Base-by-base conservation (phyloP, 2,888 invertebrate genomes). In the Tromatobia lineatoria region DNA sequence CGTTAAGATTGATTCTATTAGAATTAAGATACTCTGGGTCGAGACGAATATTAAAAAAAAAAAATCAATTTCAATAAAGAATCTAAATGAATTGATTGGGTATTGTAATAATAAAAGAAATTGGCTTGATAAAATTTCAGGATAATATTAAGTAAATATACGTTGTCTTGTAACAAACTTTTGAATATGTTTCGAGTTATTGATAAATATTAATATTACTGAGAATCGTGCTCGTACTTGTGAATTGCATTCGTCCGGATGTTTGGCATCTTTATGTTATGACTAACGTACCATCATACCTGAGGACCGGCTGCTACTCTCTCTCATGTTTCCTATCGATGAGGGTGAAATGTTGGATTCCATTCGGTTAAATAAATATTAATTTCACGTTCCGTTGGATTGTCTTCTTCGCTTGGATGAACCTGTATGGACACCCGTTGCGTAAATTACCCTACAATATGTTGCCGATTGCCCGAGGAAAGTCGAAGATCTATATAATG, bases 361-460 rank as follows among this genome's bases (percentile, higher is more conserved):
- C 75, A 80, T 85, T 77, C 59, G 79, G 77, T 70, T 74, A 87
- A 82, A 91, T 91, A 91, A 91, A 92, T 92, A 91, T 92, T 91
- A 87, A 91, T 90, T 92, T 93, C 91, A 91, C 92, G 90, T 90
- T 85, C 89, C 90, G 89, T 82, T 90, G 91, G 85, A 69, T 89
- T 91, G 70, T 74, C 69, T 80, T 88, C 89, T 86, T 88, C 91
- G 89, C 90, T 75, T 88, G 90, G 90, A 80, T 87, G 89, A 88
- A 86, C 82, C 86, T 88, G 88, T 89, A 90, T 90, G 88, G 88
- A 45, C 66, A 79, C 85, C 87, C 82, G 84, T 85, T 87, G 88
- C 84, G 90, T 89, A 90, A 92, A 92, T 92, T 90, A 88, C 88
- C 90, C 88, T 86, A 87, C 92, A 91, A 92, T 92, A 92, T 92